phyloP scores from a whole-genome alignment of 1,140 invertebrate genomes.

The Sarcophaga peregrina region DNA sequence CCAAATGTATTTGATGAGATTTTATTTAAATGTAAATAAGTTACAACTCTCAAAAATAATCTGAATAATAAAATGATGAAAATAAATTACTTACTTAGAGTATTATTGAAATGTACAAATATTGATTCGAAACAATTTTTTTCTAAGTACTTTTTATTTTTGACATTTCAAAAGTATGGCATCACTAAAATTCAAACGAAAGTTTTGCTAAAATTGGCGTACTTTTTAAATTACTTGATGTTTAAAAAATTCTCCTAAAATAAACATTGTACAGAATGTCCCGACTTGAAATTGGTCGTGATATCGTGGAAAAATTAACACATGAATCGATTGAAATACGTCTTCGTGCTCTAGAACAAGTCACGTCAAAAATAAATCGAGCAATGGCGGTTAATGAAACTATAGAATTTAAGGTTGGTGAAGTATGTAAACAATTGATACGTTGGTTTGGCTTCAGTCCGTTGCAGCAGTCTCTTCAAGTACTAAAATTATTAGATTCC shows the following conservation, averaged over 20 bases:
- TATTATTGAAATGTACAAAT: too few relatives aligned
- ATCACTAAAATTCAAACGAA: too few relatives aligned
- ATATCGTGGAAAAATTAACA: constrained; percentile 52
- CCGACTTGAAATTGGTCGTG: constrained; percentile 16
- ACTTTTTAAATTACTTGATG: too few relatives aligned
- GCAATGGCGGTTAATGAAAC: constrained; percentile 49
- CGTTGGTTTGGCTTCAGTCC: constrained; percentile 58
- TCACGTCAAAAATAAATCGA: constrained; percentile 53
- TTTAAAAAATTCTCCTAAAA: neutral
- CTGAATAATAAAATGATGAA: too few relatives aligned
- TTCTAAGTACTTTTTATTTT: too few relatives aligned
- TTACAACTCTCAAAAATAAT: too few relatives aligned
- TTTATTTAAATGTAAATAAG: too few relatives aligned
- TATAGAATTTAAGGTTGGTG: constrained; percentile 52
- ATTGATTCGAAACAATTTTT: too few relatives aligned
- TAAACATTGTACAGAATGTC: neutral
- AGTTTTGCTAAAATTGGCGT: too few relatives aligned
- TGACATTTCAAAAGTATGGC: too few relatives aligned
- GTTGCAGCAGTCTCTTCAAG: constrained; percentile 47
- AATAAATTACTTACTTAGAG: too few relatives aligned
- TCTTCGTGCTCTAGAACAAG: constrained; percentile 57
- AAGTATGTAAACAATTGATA: constrained; percentile 60
- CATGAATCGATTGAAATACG: constrained; percentile 58
- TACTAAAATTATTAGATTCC: constrained; percentile 54
- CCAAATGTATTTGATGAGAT: too few relatives aligned